Conservation (phyloP, 2,797 vertebrate species). For the Schizopygopsis malacanthus region DNA sequence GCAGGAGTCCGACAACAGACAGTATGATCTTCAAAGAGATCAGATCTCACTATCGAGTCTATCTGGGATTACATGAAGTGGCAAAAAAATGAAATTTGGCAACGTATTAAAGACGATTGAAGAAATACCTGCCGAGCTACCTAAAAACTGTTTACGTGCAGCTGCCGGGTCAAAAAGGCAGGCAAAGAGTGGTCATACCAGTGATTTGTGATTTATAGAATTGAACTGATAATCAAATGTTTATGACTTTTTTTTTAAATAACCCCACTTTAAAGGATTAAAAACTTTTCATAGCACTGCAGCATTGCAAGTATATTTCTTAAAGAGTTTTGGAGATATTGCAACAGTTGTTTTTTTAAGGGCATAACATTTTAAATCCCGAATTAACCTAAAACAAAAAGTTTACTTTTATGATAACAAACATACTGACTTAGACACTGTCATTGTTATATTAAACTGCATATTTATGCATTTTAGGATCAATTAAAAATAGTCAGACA, state of each 20-base stretch:
- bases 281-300: background rate
- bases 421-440: background rate
- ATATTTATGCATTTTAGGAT: background rate
- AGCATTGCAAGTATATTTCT: background rate
- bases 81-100: background rate
- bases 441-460: background rate
- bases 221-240: background rate
- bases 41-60: background rate
- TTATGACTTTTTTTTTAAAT: background rate
- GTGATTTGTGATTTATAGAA: background rate
- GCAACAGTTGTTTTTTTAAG: background rate
- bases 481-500: background rate
- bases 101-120: background rate
- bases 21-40: background rate
- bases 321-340: background rate
- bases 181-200: background rate
- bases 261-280: background rate
- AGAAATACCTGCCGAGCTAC: background rate
- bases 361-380: background rate
- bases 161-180: background rate
- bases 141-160: background rate
- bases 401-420: background rate
- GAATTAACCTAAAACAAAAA: background rate
- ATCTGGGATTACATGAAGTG: background rate
- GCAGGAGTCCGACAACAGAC: background rate